Evolutionary conservation across 2,797 vertebrate species (phyloP).

Genomic region (Propithecus deckenii): DNA sequence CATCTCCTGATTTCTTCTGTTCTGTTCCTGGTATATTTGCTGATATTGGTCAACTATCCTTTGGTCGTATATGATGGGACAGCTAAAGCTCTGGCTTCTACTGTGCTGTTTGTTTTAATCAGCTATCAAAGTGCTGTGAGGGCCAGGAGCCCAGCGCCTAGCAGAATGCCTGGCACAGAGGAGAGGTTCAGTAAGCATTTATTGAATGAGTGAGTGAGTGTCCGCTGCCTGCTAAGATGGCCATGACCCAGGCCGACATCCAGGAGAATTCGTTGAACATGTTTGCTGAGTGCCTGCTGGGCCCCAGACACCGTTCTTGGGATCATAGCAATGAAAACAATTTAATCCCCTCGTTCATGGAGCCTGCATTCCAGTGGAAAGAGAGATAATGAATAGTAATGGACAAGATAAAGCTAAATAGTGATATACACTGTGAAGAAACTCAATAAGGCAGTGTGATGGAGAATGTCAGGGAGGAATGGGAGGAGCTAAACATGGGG

Average conservation of each 20-base stretch:
- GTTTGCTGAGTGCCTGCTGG: neutral
- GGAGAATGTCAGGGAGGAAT: neutral
- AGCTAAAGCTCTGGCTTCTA: neutral
- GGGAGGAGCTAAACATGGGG: neutral
- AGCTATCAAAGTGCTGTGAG: neutral
- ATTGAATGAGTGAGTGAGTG: neutral
- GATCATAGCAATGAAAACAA: neutral
- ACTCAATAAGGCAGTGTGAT: neutral
- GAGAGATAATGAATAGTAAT: neutral
- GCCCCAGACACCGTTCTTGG: neutral
- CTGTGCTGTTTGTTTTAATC: constrained; percentile 19
- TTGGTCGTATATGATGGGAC: neutral
- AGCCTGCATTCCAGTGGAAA: neutral
- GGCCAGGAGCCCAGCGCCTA: neutral
- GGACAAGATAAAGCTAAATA: neutral
- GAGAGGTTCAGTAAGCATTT: neutral
- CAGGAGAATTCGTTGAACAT: neutral
- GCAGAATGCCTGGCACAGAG: neutral
- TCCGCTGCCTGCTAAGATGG: neutral
- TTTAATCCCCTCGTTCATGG: neutral
- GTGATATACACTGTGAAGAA: neutral
- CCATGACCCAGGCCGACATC: neutral
- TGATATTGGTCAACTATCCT: neutral
- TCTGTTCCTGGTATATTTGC: neutral
- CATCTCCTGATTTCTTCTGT: neutral